A percentile compares a stretch with the other conserved stretches of the same genome.
phyloP scores from a whole-genome alignment of 2,888 invertebrate species.

The Chymomyza procnemis region DNA sequence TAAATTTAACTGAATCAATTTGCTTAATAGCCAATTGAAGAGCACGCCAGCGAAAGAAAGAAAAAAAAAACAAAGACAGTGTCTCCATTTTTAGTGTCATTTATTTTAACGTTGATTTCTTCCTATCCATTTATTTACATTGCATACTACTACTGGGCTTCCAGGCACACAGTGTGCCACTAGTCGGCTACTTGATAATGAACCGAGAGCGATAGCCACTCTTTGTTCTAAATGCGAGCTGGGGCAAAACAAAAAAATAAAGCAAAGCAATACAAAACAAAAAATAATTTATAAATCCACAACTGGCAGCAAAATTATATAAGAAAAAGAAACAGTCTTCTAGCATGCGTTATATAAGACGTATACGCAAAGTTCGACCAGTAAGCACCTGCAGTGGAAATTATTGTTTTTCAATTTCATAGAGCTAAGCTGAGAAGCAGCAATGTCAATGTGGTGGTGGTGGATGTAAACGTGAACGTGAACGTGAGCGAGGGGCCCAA shows the following conservation, averaged over 20 bases:
- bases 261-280: slow-evolving; percentile 14
- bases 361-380: slow-evolving; percentile 32
- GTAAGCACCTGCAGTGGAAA: slow-evolving; percentile 54
- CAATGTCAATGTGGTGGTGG: neutral
- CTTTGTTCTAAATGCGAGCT: neutral
- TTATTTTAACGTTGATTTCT: slow-evolving; percentile 75
- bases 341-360: neutral
- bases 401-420: neutral
- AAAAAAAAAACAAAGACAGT: slow-evolving; percentile 44
- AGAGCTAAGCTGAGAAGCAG: neutral
- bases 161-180: neutral
- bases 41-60: slow-evolving; percentile 63
- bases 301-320: slow-evolving; percentile 69
- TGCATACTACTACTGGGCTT: slow-evolving; percentile 57
- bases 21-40: slow-evolving; percentile 78
- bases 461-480: neutral
- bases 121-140: slow-evolving; percentile 74
- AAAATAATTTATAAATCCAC: slow-evolving; percentile 61
- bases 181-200: slow-evolving; percentile 36
- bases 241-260: slow-evolving; percentile 18
- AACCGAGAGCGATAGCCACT: slow-evolving; percentile 26
- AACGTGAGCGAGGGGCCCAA: neutral
- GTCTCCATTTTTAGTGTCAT: slow-evolving; percentile 75
- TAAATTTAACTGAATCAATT: slow-evolving; percentile 78
- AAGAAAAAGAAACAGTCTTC: slow-evolving; percentile 40